A percentile compares a stretch with the other conserved stretches of the same genome.
Conservation (phyloP, 1,140 invertebrate genomes). For the Aricia agestis region DNA sequence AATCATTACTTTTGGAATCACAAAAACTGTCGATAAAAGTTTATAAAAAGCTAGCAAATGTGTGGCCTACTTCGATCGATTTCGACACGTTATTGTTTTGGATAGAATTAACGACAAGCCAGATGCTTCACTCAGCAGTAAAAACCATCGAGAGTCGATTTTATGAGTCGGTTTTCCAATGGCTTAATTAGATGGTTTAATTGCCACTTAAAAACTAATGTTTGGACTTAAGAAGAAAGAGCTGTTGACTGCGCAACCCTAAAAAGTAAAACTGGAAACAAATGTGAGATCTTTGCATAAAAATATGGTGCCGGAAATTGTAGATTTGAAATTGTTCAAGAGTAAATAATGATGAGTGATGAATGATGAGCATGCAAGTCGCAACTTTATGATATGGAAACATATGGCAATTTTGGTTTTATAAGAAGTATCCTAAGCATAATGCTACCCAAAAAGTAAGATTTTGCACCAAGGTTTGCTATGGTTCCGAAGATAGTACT, state of each 20-base stretch:
- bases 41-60: background rate
- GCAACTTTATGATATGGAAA: no score
- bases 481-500: no score
- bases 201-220: background rate
- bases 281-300: background rate
- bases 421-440: no score
- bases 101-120: background rate
- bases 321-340: background rate
- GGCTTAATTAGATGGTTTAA: background rate
- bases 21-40: background rate
- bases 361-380: no score
- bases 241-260: background rate
- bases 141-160: background rate
- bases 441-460: no score
- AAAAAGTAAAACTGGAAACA: background rate
- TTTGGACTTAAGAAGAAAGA: background rate
- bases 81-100: background rate
- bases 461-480: no score
- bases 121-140: conserved; percentile 10
- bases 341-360: background rate
- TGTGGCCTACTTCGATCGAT: background rate
- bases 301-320: background rate
- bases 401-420: no score
- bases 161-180: background rate
- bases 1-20: background rate